A percentile compares a stretch with the other conserved stretches of the same genome.
phyloP scores from a whole-genome alignment of 2,113 vertebrate species.

The Himantopus leucocephalus region DNA sequence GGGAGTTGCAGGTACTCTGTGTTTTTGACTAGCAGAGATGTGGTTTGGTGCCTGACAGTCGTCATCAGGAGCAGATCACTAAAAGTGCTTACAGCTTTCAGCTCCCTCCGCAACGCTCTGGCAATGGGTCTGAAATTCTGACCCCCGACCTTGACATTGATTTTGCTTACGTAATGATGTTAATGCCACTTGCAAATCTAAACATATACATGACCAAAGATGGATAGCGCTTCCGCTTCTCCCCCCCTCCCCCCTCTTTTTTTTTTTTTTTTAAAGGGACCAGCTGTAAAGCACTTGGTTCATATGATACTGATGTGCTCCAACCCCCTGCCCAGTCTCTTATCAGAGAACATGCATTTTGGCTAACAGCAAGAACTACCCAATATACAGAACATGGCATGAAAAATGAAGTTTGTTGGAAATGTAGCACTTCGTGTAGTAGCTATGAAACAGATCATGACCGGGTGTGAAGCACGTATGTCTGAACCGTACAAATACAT shows the following conservation, averaged over 20 bases:
- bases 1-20: rapidly evolving
- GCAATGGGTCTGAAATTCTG: not conserved
- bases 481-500: not conserved
- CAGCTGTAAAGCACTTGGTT: not conserved
- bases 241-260: rapidly evolving
- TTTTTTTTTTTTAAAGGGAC: not conserved
- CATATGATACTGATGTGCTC: not conserved
- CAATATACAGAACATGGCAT: not conserved
- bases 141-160: not conserved
- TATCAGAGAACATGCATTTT: not conserved
- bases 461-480: rapidly evolving
- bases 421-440: rapidly evolving
- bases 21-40: rapidly evolving
- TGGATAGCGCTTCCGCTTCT: not conserved
- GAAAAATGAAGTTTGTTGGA: not conserved
- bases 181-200: not conserved
- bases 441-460: rapidly evolving
- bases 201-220: not conserved
- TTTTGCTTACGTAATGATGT: not conserved
- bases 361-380: not conserved
- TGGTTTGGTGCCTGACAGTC: not conserved
- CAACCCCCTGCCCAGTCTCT: not conserved
- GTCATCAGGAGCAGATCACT: rapidly evolving
- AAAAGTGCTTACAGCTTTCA: not conserved
- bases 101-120: rapidly evolving